Conservation (phyloP, 1,140 invertebrate species). For the Brachionus rotundiformis region DNA sequence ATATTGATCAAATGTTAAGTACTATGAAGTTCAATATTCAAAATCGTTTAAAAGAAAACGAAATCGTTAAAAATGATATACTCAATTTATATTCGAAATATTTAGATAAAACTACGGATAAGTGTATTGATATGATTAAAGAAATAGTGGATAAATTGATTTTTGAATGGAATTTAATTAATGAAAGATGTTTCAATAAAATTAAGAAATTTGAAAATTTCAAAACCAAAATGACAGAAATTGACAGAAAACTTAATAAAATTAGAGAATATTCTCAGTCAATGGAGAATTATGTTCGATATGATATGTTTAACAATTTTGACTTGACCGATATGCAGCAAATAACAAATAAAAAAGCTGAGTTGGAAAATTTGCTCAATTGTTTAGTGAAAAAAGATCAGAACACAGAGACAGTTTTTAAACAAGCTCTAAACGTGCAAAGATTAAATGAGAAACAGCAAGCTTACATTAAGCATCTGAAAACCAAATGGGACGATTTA, state of each 20-base stretch:
- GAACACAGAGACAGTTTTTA: neutral
- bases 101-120: neutral
- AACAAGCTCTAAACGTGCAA: neutral
- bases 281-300: conserved; percentile 5
- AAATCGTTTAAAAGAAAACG: neutral
- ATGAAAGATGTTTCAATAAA: neutral
- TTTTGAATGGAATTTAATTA: conserved; percentile 21
- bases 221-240: neutral
- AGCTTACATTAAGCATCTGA: neutral
- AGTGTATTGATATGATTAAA: neutral
- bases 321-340: conserved; percentile 14
- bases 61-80: conserved; percentile 17
- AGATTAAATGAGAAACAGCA: neutral
- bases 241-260: neutral
- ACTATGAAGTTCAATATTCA: neutral
- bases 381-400: neutral
- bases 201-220: conserved; percentile 27
- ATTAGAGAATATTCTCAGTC: conserved; percentile 7
- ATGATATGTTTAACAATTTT: conserved; percentile 17
- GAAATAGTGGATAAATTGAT: conserved; percentile 15
- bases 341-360: neutral
- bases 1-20: neutral
- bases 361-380: neutral
- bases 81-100: neutral
- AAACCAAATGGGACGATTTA: neutral